Evolutionary conservation across 2,113 vertebrate genomes (phyloP), one percentile per base, ranked within the genome.

Genomic region (Setophaga coronata): DNA sequence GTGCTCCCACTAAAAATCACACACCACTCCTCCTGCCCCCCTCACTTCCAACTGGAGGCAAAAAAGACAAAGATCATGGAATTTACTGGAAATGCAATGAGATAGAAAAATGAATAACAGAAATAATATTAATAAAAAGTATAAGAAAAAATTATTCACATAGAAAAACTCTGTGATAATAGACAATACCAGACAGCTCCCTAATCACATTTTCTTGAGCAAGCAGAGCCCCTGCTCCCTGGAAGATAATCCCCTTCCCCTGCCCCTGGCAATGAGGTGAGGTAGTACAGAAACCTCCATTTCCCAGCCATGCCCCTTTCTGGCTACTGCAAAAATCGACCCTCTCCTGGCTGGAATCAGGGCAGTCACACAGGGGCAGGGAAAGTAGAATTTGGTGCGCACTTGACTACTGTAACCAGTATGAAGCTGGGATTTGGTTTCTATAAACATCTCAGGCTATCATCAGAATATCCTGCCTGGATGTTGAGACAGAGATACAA

Each of bases 1-100:
- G 33, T 58, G 9, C 13, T 51, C 17, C 16, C 43, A 50, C 16
- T 74, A 57, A 66, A 74, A 50, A 42, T 20, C 34, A 29, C 7
- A 25, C 0, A 0, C 17, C 9, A 40, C 29, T 84, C 18, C 7
- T 57, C 7, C 10, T 29, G 36, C 12, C 10, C 24, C 19, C 7
- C 2, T 2, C 12, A 38, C 36, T 1, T 33, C 36, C 25, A 51
- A 7, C 0, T 36, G 25, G 14, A 67, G 53, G 36, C 4, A 76
- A 67, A 67, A 76, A 43, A 31, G 12, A 14, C 53, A 67, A 76
- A 67, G 20, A 65, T 29, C 28, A 18, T 28, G 9, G 11, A 67
- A 58, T 25, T 57, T 42, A 57, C 13, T 57, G 17, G 19, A 76
- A 50, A 42, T 42, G 2, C 13, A 76, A 7, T 42, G 31, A 50